Percentiles rank a stretch among this genome's conserved stretches.
These are phyloP conservation scores for Upupa epops DNA, from an alignment of 2,113 vertebrate genomes.

Conservation along the genomic window DNA sequence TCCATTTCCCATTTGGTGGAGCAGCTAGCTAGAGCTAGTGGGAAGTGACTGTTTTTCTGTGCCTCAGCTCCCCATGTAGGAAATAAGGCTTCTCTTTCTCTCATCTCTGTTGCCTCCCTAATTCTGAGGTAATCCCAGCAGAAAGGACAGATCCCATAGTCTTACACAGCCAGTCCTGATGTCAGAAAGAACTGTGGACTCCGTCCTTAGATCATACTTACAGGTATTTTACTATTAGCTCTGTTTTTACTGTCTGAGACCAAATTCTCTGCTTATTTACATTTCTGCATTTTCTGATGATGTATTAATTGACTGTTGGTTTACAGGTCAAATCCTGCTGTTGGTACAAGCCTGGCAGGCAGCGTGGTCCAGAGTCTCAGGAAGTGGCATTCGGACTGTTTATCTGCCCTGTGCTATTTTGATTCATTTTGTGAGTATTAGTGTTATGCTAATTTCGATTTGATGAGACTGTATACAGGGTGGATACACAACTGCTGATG, in stretches of 20 bases:
- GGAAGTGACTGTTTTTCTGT: background rate
- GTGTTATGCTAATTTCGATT: conserved; percentile 47
- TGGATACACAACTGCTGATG: conserved; percentile 14
- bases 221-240: background rate
- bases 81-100: background rate
- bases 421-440: background rate
- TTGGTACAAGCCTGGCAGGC: background rate
- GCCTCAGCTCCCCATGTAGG: background rate
- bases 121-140: background rate
- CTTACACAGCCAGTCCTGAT: background rate
- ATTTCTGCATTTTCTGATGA: conserved; percentile 14
- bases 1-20: rapidly evolving
- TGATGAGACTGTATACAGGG: conserved; percentile 38
- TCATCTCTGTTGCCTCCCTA: background rate
- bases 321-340: conserved; percentile 14
- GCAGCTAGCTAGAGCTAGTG: background rate
- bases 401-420: background rate
- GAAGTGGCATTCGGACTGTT: background rate
- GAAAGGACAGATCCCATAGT: background rate
- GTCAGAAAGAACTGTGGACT: background rate
- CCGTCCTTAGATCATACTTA: background rate
- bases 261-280: background rate
- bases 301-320: background rate
- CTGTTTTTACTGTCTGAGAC: background rate
- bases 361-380: background rate